Evolutionary conservation across 2,113 vertebrate species (phyloP), one percentile per base, ranked within the genome.

Genomic region (Brachionichthys hirsutus): DNA sequence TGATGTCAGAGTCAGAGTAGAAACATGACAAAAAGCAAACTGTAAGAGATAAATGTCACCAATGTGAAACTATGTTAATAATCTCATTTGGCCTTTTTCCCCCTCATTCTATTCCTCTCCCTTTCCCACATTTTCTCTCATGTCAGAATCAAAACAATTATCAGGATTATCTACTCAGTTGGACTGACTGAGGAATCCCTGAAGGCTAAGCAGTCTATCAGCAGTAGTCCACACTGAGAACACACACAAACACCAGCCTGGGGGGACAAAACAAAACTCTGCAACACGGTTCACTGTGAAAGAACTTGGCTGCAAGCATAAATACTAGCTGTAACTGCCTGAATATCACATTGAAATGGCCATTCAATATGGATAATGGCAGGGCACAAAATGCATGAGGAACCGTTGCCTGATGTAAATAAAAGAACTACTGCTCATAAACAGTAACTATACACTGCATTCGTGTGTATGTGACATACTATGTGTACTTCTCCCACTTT

Each of bases 141-240:
- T 46, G 14, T 57, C 24, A 30, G 1, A 59, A 24, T 70, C 10
- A 50, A 30, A 61, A 42, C 61, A 2, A 56, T 46, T 48, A 48
- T 64, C 24, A 58, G 22, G 20, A 47, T 54, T n/a, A 64, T 60
- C 61, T 63, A 63, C 20, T 54, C 38, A 71, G 70, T 64, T 69
- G 60, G 53, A 60, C 40, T 57, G 53, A 61, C 22, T 60, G 22
- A 52, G 18, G 36, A 54, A 16, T 12, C 50, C 67, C 24, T 14
- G 50, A 16, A 24, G 49, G 36, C 22, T 44, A 58, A 55, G 17
- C 10, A 59, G 44, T 45, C 62, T 45, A 54, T 70, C 53, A 59
- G 47, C 52, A 53, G 52, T 2, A 45, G 30, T 54, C 16, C 30
- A 54, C 14, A 59, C 35, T 61, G 45, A 43, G 38, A 56, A 62